Conservation (phyloP, 2,797 vertebrate genomes). For the Thamnophis elegans region DNA sequence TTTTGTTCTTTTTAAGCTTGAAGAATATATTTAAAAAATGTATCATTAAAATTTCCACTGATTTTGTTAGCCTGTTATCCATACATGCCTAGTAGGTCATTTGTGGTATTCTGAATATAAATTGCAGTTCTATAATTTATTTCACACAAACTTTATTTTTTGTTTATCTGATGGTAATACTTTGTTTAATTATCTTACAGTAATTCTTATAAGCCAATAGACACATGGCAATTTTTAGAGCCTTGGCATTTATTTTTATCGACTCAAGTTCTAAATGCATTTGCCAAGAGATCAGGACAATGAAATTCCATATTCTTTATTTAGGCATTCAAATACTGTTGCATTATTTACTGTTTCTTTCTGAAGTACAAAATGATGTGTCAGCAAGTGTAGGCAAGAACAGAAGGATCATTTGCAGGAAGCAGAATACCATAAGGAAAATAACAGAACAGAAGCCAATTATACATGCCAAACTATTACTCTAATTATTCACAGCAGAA, state of each 20-base stretch:
- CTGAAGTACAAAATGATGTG: constrained; percentile 47
- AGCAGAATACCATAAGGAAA: constrained; percentile 42
- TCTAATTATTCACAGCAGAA: constrained; percentile 35
- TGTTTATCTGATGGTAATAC: background rate
- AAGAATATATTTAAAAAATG: background rate
- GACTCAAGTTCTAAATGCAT: background rate
- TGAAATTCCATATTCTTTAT: constrained; percentile 3
- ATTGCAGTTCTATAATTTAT: background rate
- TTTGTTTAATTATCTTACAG: background rate
- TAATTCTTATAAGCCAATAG: background rate
- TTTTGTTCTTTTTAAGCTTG: background rate
- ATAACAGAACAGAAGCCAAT: constrained; percentile 33
- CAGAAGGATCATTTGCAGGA: constrained; percentile 50
- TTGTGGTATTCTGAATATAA: background rate
- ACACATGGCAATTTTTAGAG: background rate
- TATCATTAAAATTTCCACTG: background rate
- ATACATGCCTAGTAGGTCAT: background rate
- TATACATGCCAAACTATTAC: constrained; percentile 57
- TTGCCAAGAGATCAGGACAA: background rate
- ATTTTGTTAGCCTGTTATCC: background rate
- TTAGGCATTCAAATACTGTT: constrained; percentile 24
- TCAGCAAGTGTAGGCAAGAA: constrained; percentile 54
- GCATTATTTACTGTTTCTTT: constrained; percentile 49
- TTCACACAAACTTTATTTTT: background rate
- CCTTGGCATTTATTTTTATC: background rate